phyloP scores from a whole-genome alignment of 2,113 vertebrate genomes.

The Pipa parva region DNA sequence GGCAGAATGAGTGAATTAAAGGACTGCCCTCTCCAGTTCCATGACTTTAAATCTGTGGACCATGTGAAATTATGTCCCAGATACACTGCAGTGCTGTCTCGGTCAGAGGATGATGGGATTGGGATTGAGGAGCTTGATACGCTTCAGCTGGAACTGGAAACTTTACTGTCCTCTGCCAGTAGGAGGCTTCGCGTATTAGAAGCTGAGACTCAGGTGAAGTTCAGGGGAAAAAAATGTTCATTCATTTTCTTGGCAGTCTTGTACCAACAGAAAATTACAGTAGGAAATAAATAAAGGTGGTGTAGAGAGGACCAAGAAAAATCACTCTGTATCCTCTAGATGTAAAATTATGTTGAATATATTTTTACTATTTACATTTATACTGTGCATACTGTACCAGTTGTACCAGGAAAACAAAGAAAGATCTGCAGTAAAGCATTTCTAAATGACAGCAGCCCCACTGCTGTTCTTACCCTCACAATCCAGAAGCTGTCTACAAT shows the following conservation, averaged over 20 bases:
- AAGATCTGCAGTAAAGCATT: too few relatives aligned
- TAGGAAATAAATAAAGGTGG: too few relatives aligned
- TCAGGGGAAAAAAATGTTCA: not conserved
- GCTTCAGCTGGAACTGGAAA: slow-evolving; percentile 94
- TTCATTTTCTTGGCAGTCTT: not conserved
- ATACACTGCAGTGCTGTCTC: slow-evolving; percentile 90
- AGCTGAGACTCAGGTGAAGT: slow-evolving; percentile 88
- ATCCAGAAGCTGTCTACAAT: too few relatives aligned
- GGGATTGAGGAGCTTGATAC: slow-evolving; percentile 97
- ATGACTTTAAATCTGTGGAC: slow-evolving; percentile 97
- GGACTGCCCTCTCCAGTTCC: slow-evolving; percentile 96
- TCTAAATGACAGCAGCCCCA: too few relatives aligned
- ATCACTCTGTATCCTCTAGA: too few relatives aligned
- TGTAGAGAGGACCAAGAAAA: too few relatives aligned
- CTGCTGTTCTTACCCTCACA: too few relatives aligned
- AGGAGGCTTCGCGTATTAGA: slow-evolving; percentile 88
- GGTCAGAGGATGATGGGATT: slow-evolving; percentile 94
- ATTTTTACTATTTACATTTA: too few relatives aligned
- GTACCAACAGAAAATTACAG: too few relatives aligned
- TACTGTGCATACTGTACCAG: too few relatives aligned
- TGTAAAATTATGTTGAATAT: too few relatives aligned
- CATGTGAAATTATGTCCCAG: slow-evolving; percentile 91
- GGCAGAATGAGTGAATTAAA: slow-evolving; percentile 90
- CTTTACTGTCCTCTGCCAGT: slow-evolving; percentile 88
- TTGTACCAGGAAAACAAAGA: too few relatives aligned